phyloP scores from a whole-genome alignment of 2,113 vertebrate species.

The Phasianus colchicus region DNA sequence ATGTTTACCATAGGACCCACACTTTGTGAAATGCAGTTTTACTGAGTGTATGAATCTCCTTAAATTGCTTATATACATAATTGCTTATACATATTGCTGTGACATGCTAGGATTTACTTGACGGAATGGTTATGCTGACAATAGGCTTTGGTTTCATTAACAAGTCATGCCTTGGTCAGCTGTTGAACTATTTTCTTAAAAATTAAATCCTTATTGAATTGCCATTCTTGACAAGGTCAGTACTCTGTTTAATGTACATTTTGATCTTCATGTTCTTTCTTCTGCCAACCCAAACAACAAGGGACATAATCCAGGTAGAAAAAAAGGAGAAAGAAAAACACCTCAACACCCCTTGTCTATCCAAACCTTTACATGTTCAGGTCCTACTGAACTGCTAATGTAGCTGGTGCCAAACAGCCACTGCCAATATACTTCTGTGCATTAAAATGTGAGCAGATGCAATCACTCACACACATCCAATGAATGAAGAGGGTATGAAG shows the following conservation, averaged over 20 bases:
- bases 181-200: not conserved
- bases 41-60: not conserved
- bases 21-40: not conserved
- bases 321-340: not conserved
- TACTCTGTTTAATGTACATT: not conserved
- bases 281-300: not conserved
- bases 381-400: not conserved
- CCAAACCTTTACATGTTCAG: not conserved
- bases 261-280: not conserved
- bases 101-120: not conserved
- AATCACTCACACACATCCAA: not conserved
- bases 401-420: rapidly evolving
- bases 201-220: not conserved
- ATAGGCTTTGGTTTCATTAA: not conserved
- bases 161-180: not conserved
- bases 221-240: not conserved
- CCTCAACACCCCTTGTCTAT: not conserved
- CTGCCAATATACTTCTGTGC: not conserved
- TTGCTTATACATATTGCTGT: not conserved
- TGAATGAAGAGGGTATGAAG: not conserved
- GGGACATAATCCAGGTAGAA: not conserved
- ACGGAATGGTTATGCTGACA: slow-evolving; percentile 1
- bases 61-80: not conserved
- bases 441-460: not conserved
- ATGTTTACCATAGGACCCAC: not conserved